Conservation (phyloP, 2,113 vertebrate genomes). For the Ptychochromis oligacanthus region DNA sequence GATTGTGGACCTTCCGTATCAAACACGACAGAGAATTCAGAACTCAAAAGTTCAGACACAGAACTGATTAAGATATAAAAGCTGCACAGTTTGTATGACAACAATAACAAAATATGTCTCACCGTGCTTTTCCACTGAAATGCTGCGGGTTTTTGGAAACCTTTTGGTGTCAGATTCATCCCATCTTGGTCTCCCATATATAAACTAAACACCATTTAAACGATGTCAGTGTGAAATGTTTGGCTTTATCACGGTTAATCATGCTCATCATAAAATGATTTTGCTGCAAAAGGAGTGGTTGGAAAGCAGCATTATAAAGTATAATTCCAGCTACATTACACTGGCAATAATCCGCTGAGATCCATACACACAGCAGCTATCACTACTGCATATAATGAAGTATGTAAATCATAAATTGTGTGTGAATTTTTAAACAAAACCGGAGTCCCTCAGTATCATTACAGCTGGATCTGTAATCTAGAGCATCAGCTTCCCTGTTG, state of each 20-base stretch:
- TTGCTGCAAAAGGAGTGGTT: neutral
- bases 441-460: slow-evolving; percentile 63
- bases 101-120: neutral
- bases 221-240: neutral
- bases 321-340: slow-evolving; percentile 5
- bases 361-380: neutral
- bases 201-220: slow-evolving; percentile 7
- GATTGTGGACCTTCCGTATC: slow-evolving; percentile 34
- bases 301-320: neutral
- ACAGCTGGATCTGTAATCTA: slow-evolving; percentile 73
- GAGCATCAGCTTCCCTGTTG: slow-evolving; percentile 77
- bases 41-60: slow-evolving; percentile 26
- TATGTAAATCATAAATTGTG: slow-evolving; percentile 16
- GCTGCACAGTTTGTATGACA: slow-evolving; percentile 17
- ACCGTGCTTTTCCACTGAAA: neutral
- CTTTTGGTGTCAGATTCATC: neutral
- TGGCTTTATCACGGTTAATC: neutral
- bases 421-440: slow-evolving; percentile 33
- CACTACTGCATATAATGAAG: neutral
- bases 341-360: neutral
- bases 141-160: neutral
- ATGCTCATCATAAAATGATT: neutral
- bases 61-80: slow-evolving; percentile 24
- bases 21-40: slow-evolving; percentile 11
- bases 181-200: neutral